These are phyloP conservation scores for Platichthys flesus DNA, from an alignment of 2,113 vertebrate species.

Conservation along the genomic window DNA sequence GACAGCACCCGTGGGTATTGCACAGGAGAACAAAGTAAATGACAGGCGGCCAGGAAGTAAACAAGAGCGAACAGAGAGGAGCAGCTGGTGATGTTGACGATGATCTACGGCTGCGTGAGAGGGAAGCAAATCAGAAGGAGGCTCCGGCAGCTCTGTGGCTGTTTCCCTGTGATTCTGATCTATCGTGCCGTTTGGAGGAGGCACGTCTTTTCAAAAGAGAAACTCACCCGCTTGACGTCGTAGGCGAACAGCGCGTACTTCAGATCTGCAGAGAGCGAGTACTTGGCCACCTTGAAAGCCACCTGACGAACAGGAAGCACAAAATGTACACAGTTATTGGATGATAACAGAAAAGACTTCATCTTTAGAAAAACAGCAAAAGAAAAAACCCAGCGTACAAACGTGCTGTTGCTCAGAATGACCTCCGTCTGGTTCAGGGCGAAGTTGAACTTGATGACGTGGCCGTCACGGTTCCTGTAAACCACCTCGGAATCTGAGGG, in stretches of 20 bases:
- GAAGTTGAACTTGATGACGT: slow-evolving; percentile 92
- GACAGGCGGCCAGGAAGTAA: slow-evolving; percentile 26
- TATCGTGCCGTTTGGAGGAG: neutral
- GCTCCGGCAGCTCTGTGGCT: neutral
- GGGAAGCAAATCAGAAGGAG: neutral
- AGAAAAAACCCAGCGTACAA: slow-evolving; percentile 82
- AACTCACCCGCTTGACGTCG: slow-evolving; percentile 92
- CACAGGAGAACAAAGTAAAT: slow-evolving; percentile 26
- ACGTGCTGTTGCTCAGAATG: slow-evolving; percentile 91
- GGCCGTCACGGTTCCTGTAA: slow-evolving; percentile 90
- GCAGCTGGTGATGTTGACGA: neutral
- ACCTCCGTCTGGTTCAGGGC: slow-evolving; percentile 87
- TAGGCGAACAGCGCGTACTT: slow-evolving; percentile 95
- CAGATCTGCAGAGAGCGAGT: slow-evolving; percentile 93
- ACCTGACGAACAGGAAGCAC: slow-evolving; percentile 76
- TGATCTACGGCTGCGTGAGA: slow-evolving; percentile 3
- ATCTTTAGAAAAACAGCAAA: rapidly evolving
- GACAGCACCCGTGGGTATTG: neutral
- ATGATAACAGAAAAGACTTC: too few species aligned
- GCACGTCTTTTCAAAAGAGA: neutral
- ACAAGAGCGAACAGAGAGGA: slow-evolving; percentile 1
- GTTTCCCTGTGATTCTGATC: neutral
- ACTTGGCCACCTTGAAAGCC: slow-evolving; percentile 93
- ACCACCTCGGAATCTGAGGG: slow-evolving; percentile 89
- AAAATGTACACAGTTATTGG: neutral